Evolutionary conservation across 1,140 invertebrate species (phyloP).

Genomic region (Odontomachus brunneus): DNA sequence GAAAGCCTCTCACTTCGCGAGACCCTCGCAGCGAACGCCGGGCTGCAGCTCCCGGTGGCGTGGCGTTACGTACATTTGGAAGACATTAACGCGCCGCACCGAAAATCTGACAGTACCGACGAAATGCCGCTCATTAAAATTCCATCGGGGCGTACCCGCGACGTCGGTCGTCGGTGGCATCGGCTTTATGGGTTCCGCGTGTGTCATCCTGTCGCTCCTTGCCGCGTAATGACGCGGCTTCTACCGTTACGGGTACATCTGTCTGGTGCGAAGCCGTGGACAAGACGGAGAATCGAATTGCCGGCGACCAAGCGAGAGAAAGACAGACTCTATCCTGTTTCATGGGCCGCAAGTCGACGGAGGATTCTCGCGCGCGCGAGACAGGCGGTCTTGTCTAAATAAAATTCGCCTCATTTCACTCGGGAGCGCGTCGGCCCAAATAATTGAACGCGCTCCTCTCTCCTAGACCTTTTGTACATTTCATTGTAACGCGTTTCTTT

Average conservation of each 20-base stretch:
- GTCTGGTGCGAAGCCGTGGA: constrained; percentile 28
- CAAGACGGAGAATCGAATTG: constrained; percentile 55
- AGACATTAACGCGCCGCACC: constrained; percentile 75
- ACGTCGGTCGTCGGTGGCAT: too few relatives aligned
- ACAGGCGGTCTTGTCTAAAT: constrained; percentile 59
- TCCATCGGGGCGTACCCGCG: constrained; percentile 69
- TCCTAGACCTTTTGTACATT: not conserved
- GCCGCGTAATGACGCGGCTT: constrained; percentile 55
- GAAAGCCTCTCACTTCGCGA: constrained; percentile 16
- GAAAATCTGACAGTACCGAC: constrained; percentile 72
- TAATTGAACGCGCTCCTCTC: constrained; percentile 62
- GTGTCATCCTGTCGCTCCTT: constrained; percentile 60
- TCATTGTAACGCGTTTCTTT: not conserved
- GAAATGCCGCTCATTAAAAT: constrained; percentile 78
- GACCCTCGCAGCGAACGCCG: not conserved
- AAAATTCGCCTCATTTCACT: constrained; percentile 33
- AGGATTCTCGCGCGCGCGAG: too few relatives aligned
- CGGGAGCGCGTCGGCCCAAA: constrained; percentile 37
- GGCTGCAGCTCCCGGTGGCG: too few relatives aligned
- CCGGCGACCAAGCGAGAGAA: constrained; percentile 1
- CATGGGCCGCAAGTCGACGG: too few relatives aligned
- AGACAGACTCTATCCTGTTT: not conserved
- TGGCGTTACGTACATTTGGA: constrained; percentile 69
- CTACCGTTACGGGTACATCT: constrained; percentile 49
- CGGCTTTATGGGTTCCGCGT: constrained; percentile 74